phyloP scores from a whole-genome alignment of 2,113 vertebrate species.

The Scophthalmus maximus region DNA sequence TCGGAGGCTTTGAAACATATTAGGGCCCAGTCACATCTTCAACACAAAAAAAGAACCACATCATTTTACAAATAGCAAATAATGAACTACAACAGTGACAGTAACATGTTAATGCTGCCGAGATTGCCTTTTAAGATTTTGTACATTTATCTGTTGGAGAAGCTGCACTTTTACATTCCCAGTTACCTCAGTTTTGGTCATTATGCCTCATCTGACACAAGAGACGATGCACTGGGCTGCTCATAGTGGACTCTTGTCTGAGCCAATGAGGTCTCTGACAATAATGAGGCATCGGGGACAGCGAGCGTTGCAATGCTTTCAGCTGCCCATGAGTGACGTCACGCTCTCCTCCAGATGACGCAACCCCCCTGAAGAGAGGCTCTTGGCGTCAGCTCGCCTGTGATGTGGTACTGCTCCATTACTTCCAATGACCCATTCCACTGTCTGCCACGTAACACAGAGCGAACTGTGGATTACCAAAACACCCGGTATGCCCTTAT shows the following conservation, averaged over 20 bases:
- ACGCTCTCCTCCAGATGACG: constrained; percentile 57
- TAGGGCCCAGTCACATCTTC: background rate
- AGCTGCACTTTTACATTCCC: background rate
- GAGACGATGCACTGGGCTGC: constrained; percentile 12
- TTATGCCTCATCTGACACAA: constrained; percentile 3
- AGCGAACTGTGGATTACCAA: constrained; percentile 5
- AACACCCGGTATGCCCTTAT: constrained; percentile 14
- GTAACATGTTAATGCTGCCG: background rate
- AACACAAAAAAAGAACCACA: background rate
- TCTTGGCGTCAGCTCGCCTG: constrained; percentile 36
- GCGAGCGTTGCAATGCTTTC: constrained; percentile 25
- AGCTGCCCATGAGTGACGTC: constrained; percentile 56
- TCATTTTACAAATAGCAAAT: background rate
- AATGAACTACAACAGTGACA: background rate
- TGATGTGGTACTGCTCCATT: constrained; percentile 28
- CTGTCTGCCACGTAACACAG: constrained; percentile 27
- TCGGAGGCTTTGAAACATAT: constrained; percentile 8
- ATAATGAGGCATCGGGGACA: constrained; percentile 38
- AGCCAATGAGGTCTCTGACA: constrained; percentile 43
- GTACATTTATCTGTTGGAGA: background rate
- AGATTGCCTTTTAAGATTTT: background rate
- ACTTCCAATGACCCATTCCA: constrained; percentile 33
- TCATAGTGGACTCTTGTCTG: constrained; percentile 29
- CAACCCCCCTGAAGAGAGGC: constrained; percentile 57
- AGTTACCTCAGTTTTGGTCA: background rate